A percentile compares a stretch with the other conserved stretches of the same genome.
Evolutionary conservation across 64 coral and sea anemone genomes (phyloP).

Genomic region (Acropora yongei): DNA sequence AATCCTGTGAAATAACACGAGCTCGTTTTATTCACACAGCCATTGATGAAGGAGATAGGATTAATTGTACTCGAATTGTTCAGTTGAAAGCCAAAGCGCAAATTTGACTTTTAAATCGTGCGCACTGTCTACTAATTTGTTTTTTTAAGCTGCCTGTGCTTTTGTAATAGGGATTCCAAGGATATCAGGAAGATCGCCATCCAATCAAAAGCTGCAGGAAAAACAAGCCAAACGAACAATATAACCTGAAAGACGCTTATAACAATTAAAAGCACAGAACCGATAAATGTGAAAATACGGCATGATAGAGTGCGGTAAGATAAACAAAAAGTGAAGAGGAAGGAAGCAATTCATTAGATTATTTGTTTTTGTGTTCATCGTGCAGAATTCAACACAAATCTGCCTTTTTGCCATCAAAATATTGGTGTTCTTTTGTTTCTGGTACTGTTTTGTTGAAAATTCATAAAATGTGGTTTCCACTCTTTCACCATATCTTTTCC

Average conservation of each 20-base stretch:
- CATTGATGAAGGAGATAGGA: no score
- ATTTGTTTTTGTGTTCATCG: neutral
- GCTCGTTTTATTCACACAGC: no score
- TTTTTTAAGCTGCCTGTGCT: neutral
- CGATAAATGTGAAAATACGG: neutral
- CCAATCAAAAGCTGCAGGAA: conserved; percentile 21
- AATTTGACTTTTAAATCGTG: conserved; percentile 24
- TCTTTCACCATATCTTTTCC: neutral
- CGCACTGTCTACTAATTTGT: neutral
- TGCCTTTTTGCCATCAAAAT: no score
- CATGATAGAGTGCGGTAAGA: neutral
- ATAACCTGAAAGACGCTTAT: no score
- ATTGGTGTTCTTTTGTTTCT: neutral
- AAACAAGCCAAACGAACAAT: conserved; percentile 27
- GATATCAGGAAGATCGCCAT: neutral
- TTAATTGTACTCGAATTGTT: neutral
- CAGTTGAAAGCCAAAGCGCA: neutral
- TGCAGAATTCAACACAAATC: neutral
- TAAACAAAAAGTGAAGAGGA: neutral
- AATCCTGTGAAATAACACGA: no score
- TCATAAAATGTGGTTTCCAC: neutral
- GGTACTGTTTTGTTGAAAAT: no score
- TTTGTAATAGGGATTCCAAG: conserved; percentile 6
- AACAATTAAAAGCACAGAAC: no score
- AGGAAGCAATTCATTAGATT: neutral